Percentiles rank a stretch among this genome's conserved stretches.
phyloP scores from a whole-genome alignment of 2,888 invertebrate species.

The Apamea crenata region DNA sequence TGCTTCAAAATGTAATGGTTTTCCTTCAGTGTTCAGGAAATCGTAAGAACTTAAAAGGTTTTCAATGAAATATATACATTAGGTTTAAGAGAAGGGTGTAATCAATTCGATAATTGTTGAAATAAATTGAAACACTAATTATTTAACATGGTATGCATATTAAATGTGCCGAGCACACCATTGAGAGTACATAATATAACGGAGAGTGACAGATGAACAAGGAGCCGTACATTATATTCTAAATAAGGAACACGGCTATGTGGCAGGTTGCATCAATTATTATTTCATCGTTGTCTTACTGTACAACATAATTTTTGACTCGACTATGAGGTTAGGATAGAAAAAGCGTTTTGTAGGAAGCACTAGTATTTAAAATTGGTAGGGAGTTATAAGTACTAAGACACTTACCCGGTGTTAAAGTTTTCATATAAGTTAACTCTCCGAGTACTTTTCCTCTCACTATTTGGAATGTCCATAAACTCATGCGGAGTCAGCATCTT shows the following conservation, averaged over 20 bases:
- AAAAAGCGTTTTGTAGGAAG: background rate
- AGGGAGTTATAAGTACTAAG: background rate
- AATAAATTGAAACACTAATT: too few relatives aligned
- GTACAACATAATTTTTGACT: background rate
- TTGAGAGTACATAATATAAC: too few relatives aligned
- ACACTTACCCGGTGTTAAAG: constrained; percentile 85
- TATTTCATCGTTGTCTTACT: background rate
- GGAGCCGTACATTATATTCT: too few relatives aligned
- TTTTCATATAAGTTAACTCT: constrained; percentile 84
- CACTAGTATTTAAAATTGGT: background rate
- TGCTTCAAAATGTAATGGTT: constrained; percentile 1
- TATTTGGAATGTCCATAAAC: constrained; percentile 79
- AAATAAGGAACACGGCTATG: too few relatives aligned
- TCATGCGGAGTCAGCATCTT: constrained; percentile 87
- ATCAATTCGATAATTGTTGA: background rate
- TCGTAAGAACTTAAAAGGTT: constrained; percentile 5
- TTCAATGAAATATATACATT: background rate
- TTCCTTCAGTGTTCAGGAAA: constrained; percentile 23
- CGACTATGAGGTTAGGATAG: background rate
- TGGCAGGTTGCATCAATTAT: too few relatives aligned
- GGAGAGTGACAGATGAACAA: too few relatives aligned
- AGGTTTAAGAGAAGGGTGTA: background rate
- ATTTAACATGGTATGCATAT: too few relatives aligned
- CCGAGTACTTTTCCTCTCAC: constrained; percentile 77
- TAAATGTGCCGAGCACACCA: too few relatives aligned